Evolutionary conservation across 2,797 vertebrate species (phyloP).

Genomic region (Lacerta bilineata): DNA sequence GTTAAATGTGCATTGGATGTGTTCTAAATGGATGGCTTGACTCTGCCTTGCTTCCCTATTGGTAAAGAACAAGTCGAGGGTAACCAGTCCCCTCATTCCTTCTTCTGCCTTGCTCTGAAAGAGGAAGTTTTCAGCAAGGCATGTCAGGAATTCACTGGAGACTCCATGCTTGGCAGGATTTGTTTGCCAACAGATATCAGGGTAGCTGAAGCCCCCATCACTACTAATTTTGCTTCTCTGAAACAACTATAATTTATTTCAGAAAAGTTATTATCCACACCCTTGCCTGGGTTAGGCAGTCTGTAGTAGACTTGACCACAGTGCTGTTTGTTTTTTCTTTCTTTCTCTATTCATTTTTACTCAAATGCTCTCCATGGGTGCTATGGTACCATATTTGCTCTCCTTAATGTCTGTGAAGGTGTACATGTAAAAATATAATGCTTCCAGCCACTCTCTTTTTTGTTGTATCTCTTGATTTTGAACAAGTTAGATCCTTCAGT

Average conservation of each 20-base stretch:
- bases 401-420: neutral
- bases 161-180: neutral
- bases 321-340: neutral
- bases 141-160: neutral
- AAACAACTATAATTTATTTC: constrained; percentile 5
- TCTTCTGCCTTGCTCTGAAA: neutral
- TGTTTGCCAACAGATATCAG: neutral
- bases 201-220: neutral
- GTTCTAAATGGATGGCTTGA: neutral
- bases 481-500: neutral
- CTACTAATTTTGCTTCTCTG: neutral
- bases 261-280: neutral
- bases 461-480: neutral
- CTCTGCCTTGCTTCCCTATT: neutral
- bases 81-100: no score
- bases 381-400: neutral
- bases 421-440: neutral
- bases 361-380: neutral
- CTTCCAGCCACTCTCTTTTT: neutral
- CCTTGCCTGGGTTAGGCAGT: neutral
- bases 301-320: neutral
- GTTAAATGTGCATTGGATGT: no score
- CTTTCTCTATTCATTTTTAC: neutral
- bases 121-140: neutral
- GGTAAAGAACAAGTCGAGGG: neutral